A percentile compares a stretch with the other conserved stretches of the same genome.
These are phyloP conservation scores for Podarcis muralis DNA, from an alignment of 2,113 vertebrate genomes.

Conservation along the genomic window DNA sequence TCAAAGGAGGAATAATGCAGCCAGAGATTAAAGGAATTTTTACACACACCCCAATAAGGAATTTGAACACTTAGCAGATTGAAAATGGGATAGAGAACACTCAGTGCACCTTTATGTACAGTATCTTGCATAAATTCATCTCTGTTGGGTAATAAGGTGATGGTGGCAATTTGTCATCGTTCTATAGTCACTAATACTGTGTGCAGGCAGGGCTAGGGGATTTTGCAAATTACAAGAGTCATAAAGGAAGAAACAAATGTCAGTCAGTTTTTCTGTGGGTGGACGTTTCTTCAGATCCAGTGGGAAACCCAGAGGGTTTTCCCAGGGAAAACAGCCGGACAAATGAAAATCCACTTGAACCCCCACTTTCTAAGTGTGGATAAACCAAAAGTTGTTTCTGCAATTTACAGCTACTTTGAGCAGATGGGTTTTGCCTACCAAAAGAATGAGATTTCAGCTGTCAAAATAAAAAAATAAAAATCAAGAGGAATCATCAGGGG, in stretches of 20 bases:
- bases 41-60: neutral
- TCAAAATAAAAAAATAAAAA: neutral
- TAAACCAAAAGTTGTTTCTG: neutral
- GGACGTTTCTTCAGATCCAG: no score
- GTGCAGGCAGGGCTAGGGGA: neutral
- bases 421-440: constrained; percentile 11
- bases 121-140: neutral
- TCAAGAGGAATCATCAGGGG: neutral
- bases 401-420: neutral
- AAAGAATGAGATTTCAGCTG: constrained; percentile 37
- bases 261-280: no score
- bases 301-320: no score
- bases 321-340: no score
- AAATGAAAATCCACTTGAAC: no score
- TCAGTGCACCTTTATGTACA: neutral
- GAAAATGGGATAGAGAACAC: neutral
- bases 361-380: no score
- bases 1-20: neutral
- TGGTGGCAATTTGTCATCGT: neutral
- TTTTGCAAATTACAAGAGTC: neutral
- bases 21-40: neutral
- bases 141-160: neutral
- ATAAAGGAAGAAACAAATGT: neutral
- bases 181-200: neutral
- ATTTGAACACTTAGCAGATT: neutral